phyloP scores from a whole-genome alignment of 1,140 invertebrate genomes.

The Diorhabda sublineata region DNA sequence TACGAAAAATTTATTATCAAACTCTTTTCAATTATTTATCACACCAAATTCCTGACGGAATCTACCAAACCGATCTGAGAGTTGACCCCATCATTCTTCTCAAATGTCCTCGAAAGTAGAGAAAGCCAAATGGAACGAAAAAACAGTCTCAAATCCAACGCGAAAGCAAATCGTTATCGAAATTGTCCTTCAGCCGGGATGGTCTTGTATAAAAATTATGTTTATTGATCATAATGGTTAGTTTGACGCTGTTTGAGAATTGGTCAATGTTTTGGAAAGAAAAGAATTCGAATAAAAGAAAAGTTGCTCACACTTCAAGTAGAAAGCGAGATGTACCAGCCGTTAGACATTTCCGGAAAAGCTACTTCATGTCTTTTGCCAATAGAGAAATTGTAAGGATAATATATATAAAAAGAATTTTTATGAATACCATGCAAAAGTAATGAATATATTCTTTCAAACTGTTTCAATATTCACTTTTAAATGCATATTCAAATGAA shows the following conservation, averaged over 20 bases:
- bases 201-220: constrained; percentile 31
- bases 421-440: too few species aligned
- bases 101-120: constrained; percentile 11
- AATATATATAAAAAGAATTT: too few species aligned
- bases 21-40: background rate
- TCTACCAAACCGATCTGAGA: background rate
- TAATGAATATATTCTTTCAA: too few species aligned
- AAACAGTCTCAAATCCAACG: constrained; percentile 12
- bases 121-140: constrained; percentile 15
- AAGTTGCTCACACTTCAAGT: constrained; percentile 22
- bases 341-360: background rate
- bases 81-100: background rate
- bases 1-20: background rate
- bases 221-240: constrained; percentile 41
- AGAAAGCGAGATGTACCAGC: constrained; percentile 18
- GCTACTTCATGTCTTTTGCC: constrained; percentile 5
- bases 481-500: too few species aligned
- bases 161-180: constrained; percentile 14
- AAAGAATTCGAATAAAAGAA: constrained; percentile 39
- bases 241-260: constrained; percentile 36
- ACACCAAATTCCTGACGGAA: background rate
- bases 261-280: constrained; percentile 38
- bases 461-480: too few species aligned
- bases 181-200: constrained; percentile 17
- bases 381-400: background rate